A percentile compares a stretch with the other conserved stretches of the same genome.
These are phyloP conservation scores for Pollenia amentaria DNA, from an alignment of 2,888 invertebrate genomes.

Conservation along the genomic window DNA sequence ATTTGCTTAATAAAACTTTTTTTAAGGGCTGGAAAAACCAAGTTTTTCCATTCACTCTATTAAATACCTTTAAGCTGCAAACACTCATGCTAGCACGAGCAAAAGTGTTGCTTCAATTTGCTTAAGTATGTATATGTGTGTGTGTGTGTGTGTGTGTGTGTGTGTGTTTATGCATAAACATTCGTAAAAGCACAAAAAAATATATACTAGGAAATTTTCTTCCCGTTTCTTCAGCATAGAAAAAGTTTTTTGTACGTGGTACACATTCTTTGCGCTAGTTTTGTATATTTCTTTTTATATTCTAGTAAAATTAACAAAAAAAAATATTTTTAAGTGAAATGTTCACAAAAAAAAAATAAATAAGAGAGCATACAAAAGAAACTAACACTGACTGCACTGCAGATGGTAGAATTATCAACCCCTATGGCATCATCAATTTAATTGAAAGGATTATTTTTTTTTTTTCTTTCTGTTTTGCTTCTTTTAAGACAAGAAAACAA, in stretches of 20 bases:
- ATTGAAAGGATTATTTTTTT: constrained; percentile 57
- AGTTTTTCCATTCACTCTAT: background rate
- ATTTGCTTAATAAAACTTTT: constrained; percentile 19
- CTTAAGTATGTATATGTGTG: too few species aligned
- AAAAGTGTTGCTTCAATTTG: background rate
- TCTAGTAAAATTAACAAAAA: constrained; percentile 30
- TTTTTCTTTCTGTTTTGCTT: constrained; percentile 9
- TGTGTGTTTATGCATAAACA: background rate
- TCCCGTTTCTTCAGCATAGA: constrained; percentile 8
- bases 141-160: background rate
- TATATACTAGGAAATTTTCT: constrained; percentile 13
- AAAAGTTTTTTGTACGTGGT: constrained; percentile 42
- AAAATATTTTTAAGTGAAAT: constrained; percentile 47
- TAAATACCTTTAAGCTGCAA: constrained; percentile 10
- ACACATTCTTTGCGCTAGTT: constrained; percentile 45
- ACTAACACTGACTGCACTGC: constrained; percentile 66
- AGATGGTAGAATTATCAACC: constrained; percentile 67
- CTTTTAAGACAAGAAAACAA: constrained; percentile 27
- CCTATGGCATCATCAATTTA: constrained; percentile 68
- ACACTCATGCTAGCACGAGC: background rate
- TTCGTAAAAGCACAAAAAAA: background rate
- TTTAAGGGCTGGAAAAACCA: background rate
- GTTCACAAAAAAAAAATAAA: constrained; percentile 16
- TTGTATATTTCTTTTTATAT: constrained; percentile 28
- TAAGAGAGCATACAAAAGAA: constrained; percentile 29